Percentiles rank a stretch among this genome's conserved stretches.
Evolutionary conservation across 2,888 invertebrate species (phyloP).

Genomic region (Nebria brevicollis): DNA sequence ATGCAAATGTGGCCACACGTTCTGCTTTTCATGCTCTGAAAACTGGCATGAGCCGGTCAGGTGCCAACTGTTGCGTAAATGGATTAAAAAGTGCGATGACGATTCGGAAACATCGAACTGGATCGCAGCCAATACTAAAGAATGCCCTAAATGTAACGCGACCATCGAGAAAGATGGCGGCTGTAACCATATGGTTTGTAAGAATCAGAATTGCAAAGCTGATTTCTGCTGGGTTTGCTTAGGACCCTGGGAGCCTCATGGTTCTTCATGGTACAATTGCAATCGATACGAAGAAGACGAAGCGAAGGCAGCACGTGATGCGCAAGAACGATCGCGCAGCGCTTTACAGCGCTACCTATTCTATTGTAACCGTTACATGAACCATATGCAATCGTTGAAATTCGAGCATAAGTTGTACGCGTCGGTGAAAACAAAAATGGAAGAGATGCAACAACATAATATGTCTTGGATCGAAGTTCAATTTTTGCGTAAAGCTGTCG

Average conservation of each 20-base stretch:
- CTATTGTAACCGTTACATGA: constrained; percentile 86
- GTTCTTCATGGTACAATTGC: constrained; percentile 97
- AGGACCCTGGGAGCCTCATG: constrained; percentile 99
- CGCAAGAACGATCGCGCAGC: constrained; percentile 94
- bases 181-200: constrained; percentile 99
- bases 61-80: constrained; percentile 90
- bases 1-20: constrained; percentile 93
- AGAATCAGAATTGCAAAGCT: constrained; percentile 97
- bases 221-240: constrained; percentile 99
- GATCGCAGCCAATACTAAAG: constrained; percentile 99
- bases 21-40: constrained; percentile 97
- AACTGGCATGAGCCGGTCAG: constrained; percentile 99
- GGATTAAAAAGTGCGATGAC: constrained; percentile 99
- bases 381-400: constrained; percentile 98
- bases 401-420: constrained; percentile 98
- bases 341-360: constrained; percentile 80
- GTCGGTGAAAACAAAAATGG: constrained; percentile 97
- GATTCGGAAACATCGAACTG: constrained; percentile 99
- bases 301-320: constrained; percentile 95
- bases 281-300: constrained; percentile 97
- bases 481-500: constrained; percentile 97
- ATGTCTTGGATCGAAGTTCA: constrained; percentile 99
- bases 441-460: constrained; percentile 99
- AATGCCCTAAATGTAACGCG: constrained; percentile 98
- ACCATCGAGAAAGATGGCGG: constrained; percentile 97